Base-by-base conservation (phyloP, 2,113 vertebrate genomes). In the Coreoperca whiteheadi region DNA sequence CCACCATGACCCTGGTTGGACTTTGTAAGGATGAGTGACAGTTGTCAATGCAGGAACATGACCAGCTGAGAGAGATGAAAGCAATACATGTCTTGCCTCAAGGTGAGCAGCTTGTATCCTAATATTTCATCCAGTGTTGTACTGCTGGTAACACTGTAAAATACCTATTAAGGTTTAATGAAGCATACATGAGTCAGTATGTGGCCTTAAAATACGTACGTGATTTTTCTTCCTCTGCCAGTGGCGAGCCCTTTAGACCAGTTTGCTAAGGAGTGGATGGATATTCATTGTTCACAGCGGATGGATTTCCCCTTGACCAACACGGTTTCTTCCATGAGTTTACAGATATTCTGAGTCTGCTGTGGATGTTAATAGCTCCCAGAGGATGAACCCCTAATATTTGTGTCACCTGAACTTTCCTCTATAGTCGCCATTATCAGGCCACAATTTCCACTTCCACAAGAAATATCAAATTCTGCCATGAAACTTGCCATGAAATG, bases 81-180 rank as follows among this genome's bases (percentile, higher is more conserved):
- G 15, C 28, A 14, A 37, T 1, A 21, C 10, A 10, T 16, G 4
- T 57, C 18, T 25, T 77, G 18, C 20, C 23, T 77, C 10, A 59
- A 41, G 50, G 51, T 61, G 37, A 70, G 37, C 63, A 39, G 48
- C 12, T 61, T 76, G n/a, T 34, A 25, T 28, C 65, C n/a, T 68
- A 23, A 43, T 54, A 63, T 54, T 73, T 18, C 30, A 34, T 34
- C 66, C 43, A 37, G 23, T 51, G 15, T 60, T 69, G n/a, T n/a
- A 21, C 34, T 41, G 50, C 21, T 66, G 57, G 51, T 60, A 53
- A 57, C 64, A 69, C 46, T 25, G 28, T 73, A 53, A 84, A 71
- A 46, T 53, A 69, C 23, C 25, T 56, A 57, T 57, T 34, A 57
- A 25, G 28, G 53, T 34, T 34, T 60, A 79, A 60, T 79, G 65